These are phyloP conservation scores for Rhinichthys klamathensis DNA, from an alignment of 2,113 vertebrate species.

Conservation along the genomic window DNA sequence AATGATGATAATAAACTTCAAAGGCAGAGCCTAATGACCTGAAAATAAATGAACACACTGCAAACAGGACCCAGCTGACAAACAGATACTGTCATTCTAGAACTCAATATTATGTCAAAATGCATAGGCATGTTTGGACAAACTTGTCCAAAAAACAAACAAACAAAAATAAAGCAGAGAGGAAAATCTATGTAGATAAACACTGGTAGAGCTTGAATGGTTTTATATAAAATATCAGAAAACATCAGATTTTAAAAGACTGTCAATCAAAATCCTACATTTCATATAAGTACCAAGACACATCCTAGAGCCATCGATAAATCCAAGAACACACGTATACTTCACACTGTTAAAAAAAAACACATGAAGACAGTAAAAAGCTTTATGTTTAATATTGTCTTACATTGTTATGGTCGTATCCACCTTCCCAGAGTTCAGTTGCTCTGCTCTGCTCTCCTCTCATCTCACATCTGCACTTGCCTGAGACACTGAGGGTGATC, in stretches of 20 bases:
- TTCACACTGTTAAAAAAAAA: conserved; percentile 40
- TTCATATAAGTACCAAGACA: conserved; percentile 24
- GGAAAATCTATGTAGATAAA: not conserved
- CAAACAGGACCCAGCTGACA: not conserved
- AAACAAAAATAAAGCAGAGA: not conserved
- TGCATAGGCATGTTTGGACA: conserved; percentile 3
- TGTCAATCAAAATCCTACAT: not conserved
- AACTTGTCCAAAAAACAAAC: not conserved
- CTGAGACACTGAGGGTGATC: conserved; percentile 70
- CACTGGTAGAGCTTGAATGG: not conserved
- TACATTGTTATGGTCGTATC: conserved; percentile 55
- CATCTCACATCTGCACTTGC: conserved; percentile 67
- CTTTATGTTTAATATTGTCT: conserved; percentile 63
- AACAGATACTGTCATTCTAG: not conserved
- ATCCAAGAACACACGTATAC: conserved; percentile 47
- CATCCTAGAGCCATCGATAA: conserved; percentile 24
- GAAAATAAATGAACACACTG: not conserved
- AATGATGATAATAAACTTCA: not conserved
- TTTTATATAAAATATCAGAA: conserved; percentile 20
- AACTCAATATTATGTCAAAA: not conserved
- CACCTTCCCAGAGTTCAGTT: conserved; percentile 52
- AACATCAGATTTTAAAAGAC: not conserved
- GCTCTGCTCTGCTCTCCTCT: conserved; percentile 50
- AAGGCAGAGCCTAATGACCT: not conserved
- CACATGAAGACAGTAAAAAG: conserved; percentile 39